These are phyloP conservation scores for Eulemur albifrons DNA, from an alignment of 2,797 vertebrate genomes.

Conservation along the genomic window DNA sequence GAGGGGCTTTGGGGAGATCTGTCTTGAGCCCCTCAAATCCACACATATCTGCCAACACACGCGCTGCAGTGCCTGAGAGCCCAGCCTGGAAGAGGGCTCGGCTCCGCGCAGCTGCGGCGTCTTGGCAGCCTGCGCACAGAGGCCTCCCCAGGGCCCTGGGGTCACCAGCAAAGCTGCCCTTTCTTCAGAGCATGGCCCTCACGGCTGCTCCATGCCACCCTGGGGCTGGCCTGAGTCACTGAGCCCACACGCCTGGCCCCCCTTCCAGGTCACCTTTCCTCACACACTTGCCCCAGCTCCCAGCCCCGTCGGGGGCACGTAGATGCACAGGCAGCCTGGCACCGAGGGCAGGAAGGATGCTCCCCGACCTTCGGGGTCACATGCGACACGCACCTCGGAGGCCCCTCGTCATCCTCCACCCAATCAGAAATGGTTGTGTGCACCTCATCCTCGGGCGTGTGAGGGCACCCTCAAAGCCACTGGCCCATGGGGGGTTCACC, in stretches of 20 bases:
- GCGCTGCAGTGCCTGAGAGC: rapidly evolving
- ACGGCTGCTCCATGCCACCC: not conserved
- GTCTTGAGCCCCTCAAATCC: not conserved
- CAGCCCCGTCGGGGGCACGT: rapidly evolving
- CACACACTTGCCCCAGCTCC: rapidly evolving
- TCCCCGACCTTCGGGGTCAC: no score
- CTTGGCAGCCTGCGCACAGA: rapidly evolving
- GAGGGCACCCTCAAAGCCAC: not conserved
- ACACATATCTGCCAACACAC: not conserved
- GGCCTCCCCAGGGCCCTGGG: not conserved
- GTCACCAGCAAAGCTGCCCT: not conserved
- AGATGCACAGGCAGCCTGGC: no score
- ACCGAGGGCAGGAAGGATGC: rapidly evolving
- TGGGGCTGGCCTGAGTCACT: not conserved
- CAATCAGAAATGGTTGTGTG: not conserved
- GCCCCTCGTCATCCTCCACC: not conserved
- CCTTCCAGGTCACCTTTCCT: no score
- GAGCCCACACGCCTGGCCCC: not conserved
- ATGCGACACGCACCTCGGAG: rapidly evolving
- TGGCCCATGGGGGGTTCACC: no score
- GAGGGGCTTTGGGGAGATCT: not conserved
- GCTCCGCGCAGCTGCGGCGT: rapidly evolving
- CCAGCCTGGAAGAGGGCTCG: rapidly evolving
- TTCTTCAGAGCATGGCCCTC: not conserved
- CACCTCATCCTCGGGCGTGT: not conserved